Base-by-base conservation (phyloP, 2,797 vertebrate genomes). In the Psittacula derbiana region DNA sequence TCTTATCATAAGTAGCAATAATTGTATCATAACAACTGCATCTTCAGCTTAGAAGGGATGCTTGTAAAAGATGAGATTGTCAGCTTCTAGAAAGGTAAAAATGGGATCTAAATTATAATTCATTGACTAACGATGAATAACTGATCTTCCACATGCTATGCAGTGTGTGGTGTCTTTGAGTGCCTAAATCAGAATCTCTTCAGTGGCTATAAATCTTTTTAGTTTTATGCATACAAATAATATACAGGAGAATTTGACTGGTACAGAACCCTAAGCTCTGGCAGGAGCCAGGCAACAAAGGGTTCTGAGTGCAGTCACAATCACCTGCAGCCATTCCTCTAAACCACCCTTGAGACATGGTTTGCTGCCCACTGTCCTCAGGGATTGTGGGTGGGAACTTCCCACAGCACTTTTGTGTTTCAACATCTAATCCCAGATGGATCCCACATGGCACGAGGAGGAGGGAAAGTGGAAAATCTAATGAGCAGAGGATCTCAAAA, bases 271-370 rank as follows among this genome's bases (percentile, higher is more conserved):
- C 66, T 1, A 25, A 31, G 25, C 17, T 43, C 71, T 41, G 44
- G 49, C 36, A 74, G 90, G 33, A 69, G 41, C 14, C 14, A 15
- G 30, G 53, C n/a, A 49, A 2, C 40, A 46, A 58, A 6, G 11
- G 0, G 0, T 6, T 16, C n/a, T 0, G 5, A 21, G 40, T 3
- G 17, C 1, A 2, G 24, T 12, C 0, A 0, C 1, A 2, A 27
- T 15, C 1, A 0, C 24, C 52, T n/a, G 69, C 24, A 65, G 38
- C 19, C 25, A 12, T 41, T 83, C 9, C 66, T 41, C 41, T 11
- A 20, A 50, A 75, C 2, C 21, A 4, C 30, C 43, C 36, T 33
- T 24, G 17, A 74, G 49, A 60, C 4, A 4, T 1, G 1, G 14
- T 17, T 8, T 41, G n/a, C 79, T 94, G 79, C 38, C 46, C 27